Percentiles rank a stretch among this genome's conserved stretches.
Conservation (phyloP, 2,888 invertebrate genomes). For the Pandemis cinnamomeana region DNA sequence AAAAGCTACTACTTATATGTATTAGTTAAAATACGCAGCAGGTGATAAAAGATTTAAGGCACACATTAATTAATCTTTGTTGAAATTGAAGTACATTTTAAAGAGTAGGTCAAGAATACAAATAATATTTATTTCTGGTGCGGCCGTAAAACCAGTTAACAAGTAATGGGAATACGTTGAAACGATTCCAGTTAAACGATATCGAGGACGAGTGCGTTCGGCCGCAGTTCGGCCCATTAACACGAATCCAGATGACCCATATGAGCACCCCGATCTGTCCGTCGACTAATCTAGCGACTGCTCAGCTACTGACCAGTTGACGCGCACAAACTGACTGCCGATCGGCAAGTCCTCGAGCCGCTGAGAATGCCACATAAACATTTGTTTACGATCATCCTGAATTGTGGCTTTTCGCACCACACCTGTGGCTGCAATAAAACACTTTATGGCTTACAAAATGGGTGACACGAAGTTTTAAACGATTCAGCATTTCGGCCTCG, state of each 20-base stretch:
- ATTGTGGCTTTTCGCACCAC: slow-evolving; percentile 66
- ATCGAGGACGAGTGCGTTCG: slow-evolving; percentile 55
- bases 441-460: slow-evolving; percentile 70
- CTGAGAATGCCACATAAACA: slow-evolving; percentile 57
- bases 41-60: not conserved
- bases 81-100: too few relatives aligned
- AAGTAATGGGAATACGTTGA: slow-evolving; percentile 29
- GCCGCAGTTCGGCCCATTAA: slow-evolving; percentile 59
- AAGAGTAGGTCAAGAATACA: slow-evolving; percentile 21
- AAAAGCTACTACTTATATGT: not conserved
- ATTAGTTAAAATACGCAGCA: too few relatives aligned
- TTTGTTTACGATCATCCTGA: slow-evolving; percentile 64
- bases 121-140: slow-evolving; percentile 5
- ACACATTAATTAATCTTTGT: not conserved
- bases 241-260: slow-evolving; percentile 68
- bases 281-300: slow-evolving; percentile 51
- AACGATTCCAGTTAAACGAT: slow-evolving; percentile 43
- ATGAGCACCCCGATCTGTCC: slow-evolving; percentile 65
- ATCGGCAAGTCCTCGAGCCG: slow-evolving; percentile 43
- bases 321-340: slow-evolving; percentile 21
- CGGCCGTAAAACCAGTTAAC: slow-evolving; percentile 29
- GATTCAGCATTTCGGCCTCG: slow-evolving; percentile 51
- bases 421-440: slow-evolving; percentile 76
- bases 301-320: not conserved
- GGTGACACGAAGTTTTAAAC: slow-evolving; percentile 60